A percentile compares a stretch with the other conserved stretches of the same genome.
Evolutionary conservation across 2,797 vertebrate species (phyloP).

Genomic region (Syngnathus acus): DNA sequence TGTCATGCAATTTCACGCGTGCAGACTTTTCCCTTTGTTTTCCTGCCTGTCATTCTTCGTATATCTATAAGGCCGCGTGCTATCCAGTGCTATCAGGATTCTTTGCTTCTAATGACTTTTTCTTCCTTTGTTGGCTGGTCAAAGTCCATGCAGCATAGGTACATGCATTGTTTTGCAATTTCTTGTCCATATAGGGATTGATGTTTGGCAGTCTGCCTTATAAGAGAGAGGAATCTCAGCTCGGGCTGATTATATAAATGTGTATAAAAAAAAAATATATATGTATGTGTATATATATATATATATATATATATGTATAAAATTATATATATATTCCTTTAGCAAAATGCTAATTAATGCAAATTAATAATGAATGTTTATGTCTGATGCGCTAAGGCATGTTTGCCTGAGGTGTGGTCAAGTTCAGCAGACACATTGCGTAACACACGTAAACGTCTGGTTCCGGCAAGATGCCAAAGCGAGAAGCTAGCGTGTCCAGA

Average conservation of each 20-base stretch:
- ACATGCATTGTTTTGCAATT: too few species aligned
- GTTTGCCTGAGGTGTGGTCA: conserved; percentile 6
- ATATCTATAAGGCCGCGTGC: not conserved
- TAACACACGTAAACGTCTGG: conserved; percentile 31
- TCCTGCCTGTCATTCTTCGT: not conserved
- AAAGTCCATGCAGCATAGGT: too few species aligned
- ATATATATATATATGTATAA: too few species aligned
- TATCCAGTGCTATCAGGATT: not conserved
- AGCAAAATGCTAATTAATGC: not conserved
- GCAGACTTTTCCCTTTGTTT: conserved; percentile 22
- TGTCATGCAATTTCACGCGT: conserved; percentile 52
- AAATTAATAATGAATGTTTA: not conserved
- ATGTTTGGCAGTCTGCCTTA: too few species aligned
- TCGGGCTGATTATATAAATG: too few species aligned
- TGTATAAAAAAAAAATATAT: too few species aligned
- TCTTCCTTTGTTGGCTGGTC: too few species aligned
- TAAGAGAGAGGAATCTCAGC: too few species aligned
- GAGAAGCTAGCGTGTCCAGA: conserved; percentile 47
- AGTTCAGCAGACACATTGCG: conserved; percentile 23
- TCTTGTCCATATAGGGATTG: too few species aligned
- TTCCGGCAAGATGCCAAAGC: conserved; percentile 43
- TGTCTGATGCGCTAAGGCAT: too few species aligned
- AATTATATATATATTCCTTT: not conserved
- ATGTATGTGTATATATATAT: too few species aligned
- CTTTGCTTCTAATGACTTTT: not conserved